Conservation (phyloP, 2,888 invertebrate genomes). For the Cantharis flavilabris region DNA sequence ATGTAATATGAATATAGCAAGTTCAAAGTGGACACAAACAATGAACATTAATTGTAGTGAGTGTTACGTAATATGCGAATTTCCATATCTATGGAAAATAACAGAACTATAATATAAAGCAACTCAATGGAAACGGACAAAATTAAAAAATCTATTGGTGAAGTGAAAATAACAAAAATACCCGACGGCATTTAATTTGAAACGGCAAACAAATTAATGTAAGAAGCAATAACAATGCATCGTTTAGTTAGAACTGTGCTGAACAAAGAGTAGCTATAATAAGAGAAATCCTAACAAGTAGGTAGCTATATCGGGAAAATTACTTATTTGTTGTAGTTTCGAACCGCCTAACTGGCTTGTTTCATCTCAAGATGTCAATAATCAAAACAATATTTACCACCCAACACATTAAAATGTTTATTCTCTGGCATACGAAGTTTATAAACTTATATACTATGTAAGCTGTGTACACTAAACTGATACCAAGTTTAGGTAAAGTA, state of each 20-base stretch:
- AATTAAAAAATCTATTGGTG: neutral
- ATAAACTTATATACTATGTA: neutral
- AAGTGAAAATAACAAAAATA: neutral
- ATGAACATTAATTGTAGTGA: neutral
- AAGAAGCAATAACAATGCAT: neutral
- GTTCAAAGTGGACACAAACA: neutral
- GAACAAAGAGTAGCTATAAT: neutral
- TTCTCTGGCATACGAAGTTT: neutral
- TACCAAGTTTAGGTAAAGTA: neutral
- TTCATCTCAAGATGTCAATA: neutral
- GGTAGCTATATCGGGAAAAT: neutral
- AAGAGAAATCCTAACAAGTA: neutral
- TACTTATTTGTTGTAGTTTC: neutral
- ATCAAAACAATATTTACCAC: neutral
- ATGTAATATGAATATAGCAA: neutral
- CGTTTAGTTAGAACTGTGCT: neutral
- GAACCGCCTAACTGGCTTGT: neutral
- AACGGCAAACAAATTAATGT: neutral
- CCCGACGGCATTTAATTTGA: neutral
- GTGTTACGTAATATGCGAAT: neutral
- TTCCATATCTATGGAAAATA: neutral
- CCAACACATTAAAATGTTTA: neutral
- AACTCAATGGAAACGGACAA: neutral
- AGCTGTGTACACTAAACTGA: neutral
- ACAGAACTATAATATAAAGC: neutral